A percentile compares a stretch with the other conserved stretches of the same genome.
Conservation (phyloP, 1,140 invertebrate species). For the Acarapis woodi region DNA sequence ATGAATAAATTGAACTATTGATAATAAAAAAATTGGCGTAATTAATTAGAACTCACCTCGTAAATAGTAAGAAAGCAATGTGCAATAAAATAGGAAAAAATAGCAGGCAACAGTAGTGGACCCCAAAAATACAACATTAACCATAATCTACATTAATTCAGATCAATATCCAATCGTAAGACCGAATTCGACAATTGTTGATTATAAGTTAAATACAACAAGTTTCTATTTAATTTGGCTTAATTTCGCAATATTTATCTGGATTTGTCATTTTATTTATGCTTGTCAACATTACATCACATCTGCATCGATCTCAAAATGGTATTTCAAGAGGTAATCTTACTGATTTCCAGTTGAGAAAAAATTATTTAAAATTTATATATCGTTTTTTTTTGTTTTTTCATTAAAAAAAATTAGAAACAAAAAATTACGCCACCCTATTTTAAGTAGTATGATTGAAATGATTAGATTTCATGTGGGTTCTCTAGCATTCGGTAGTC, state of each 20-base stretch:
- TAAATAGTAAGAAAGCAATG: too few relatives aligned
- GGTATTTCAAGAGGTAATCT: conserved; percentile 41
- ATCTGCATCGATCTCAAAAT: conserved; percentile 35
- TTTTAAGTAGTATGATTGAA: conserved; percentile 24
- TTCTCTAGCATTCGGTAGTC: conserved; percentile 38
- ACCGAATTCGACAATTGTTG: conserved; percentile 45
- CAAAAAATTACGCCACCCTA: conserved; percentile 24
- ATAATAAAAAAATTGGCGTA: conserved; percentile 13
- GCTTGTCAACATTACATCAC: conserved; percentile 46
- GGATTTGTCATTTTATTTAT: conserved; percentile 37
- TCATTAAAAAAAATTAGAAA: conserved; percentile 27
- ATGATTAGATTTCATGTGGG: conserved; percentile 39
- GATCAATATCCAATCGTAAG: conserved; percentile 29
- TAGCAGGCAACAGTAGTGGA: conserved; percentile 3
- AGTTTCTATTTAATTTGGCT: conserved; percentile 10
- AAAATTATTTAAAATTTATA: neutral
- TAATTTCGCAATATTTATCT: conserved; percentile 34
- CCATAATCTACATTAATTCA: conserved; percentile 6
- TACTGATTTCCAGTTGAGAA: neutral
- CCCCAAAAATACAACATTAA: conserved; percentile 1
- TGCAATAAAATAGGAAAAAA: conserved; percentile 16
- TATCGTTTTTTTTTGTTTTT: neutral
- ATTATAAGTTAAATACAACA: too few relatives aligned
- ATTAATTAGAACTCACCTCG: too few relatives aligned
- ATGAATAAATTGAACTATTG: conserved; percentile 16